Conservation (phyloP, 2,888 invertebrate species). For the Therioaphis trifolii region DNA sequence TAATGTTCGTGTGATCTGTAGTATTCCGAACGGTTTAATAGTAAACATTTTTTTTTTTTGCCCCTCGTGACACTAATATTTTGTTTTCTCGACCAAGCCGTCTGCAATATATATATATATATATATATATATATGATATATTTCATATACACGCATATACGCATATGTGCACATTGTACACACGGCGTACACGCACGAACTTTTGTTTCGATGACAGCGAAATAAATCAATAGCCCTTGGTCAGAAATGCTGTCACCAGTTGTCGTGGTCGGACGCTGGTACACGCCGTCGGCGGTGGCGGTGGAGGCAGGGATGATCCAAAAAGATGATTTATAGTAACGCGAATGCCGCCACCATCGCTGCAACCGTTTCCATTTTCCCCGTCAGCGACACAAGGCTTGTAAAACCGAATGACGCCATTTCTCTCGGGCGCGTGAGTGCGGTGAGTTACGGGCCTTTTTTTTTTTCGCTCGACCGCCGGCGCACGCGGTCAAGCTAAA, state of each 20-base stretch:
- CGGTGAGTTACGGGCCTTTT: not conserved
- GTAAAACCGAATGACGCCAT: conserved; percentile 10
- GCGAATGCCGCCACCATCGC: not conserved
- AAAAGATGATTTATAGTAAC: conserved; percentile 44
- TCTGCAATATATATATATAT: not conserved
- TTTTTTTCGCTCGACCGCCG: no score
- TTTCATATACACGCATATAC: no score
- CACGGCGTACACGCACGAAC: not conserved
- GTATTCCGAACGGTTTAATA: no score
- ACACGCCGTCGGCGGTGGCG: not conserved
- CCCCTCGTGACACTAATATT: not conserved
- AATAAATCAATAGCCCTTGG: conserved; percentile 52
- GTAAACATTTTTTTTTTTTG: conserved; percentile 23
- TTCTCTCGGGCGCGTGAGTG: not conserved
- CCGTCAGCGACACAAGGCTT: not conserved
- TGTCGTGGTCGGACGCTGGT: conserved; percentile 19
- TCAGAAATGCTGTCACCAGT: conserved; percentile 36
- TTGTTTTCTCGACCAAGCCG: not conserved
- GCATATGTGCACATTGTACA: no score
- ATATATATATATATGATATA: no score
- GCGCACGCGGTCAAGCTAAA: no score
- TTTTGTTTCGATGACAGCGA: conserved; percentile 32
- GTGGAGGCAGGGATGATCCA: not conserved
- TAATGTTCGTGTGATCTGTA: no score
- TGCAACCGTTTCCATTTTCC: not conserved